Conservation (phyloP, 2,113 vertebrate species). For the Triplophysa rosa region DNA sequence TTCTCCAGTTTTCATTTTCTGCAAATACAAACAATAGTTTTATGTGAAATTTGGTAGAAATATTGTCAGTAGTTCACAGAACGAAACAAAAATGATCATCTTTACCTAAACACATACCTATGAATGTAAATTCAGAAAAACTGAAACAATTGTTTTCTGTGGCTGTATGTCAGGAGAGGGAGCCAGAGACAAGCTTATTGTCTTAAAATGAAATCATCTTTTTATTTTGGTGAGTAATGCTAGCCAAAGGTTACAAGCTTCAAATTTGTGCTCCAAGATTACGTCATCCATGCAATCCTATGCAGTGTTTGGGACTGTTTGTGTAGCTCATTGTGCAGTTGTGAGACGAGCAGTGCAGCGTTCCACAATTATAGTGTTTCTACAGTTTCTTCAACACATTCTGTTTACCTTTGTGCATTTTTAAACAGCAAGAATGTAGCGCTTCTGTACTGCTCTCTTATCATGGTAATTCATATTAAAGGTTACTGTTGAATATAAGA, state of each 20-base stretch:
- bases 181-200: conserved; percentile 36
- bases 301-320: neutral
- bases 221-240: neutral
- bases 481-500: neutral
- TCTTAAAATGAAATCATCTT: neutral
- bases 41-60: too few relatives aligned
- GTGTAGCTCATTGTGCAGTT: neutral
- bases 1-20: too few relatives aligned
- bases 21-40: too few relatives aligned
- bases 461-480: neutral
- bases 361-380: neutral
- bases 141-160: too few relatives aligned
- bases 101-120: too few relatives aligned
- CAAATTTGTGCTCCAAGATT: neutral
- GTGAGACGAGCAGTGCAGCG: neutral
- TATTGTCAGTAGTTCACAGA: too few relatives aligned
- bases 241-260: neutral
- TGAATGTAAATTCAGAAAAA: too few relatives aligned
- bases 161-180: conserved; percentile 58
- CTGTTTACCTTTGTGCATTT: neutral
- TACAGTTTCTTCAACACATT: neutral
- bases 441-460: too few relatives aligned
- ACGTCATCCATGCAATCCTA: neutral
- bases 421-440: too few relatives aligned
- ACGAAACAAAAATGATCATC: too few relatives aligned